Conservation (phyloP, 2,797 vertebrate genomes). For the Pogoniulus pusillus region DNA sequence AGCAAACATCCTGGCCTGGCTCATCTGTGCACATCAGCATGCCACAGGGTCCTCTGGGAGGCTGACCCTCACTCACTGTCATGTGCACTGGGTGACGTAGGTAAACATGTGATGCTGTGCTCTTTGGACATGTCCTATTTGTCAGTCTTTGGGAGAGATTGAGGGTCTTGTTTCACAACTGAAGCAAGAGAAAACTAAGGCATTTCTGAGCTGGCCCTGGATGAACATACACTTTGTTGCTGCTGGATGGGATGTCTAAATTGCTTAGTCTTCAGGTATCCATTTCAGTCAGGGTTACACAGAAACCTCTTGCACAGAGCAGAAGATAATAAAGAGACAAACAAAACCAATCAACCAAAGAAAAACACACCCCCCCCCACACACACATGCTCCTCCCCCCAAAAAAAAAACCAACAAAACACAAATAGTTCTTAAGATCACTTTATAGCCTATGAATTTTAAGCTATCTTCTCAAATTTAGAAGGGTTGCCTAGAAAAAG, state of each 20-base stretch:
- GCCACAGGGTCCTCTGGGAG: rapidly evolving
- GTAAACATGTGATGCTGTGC: neutral
- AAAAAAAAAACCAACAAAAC: neutral
- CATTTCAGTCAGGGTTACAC: rapidly evolving
- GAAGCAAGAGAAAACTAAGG: neutral
- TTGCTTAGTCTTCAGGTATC: neutral
- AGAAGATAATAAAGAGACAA: neutral
- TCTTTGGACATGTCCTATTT: slow-evolving; percentile 44
- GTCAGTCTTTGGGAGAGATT: neutral
- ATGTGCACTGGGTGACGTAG: rapidly evolving
- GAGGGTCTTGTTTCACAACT: neutral
- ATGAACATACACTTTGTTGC: neutral
- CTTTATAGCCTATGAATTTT: neutral
- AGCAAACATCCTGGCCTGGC: neutral
- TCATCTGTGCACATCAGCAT: rapidly evolving
- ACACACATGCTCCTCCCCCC: too few relatives aligned
- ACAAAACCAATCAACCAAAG: too few relatives aligned
- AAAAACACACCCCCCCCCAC: too few relatives aligned
- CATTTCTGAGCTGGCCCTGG: neutral
- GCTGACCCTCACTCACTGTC: neutral
- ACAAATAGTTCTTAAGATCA: neutral
- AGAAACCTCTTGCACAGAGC: neutral
- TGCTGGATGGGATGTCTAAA: neutral
- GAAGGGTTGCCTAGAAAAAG: neutral
- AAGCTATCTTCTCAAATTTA: neutral